Conservation (phyloP, 1,140 invertebrate species). For the Acyrthosiphon pisum region DNA sequence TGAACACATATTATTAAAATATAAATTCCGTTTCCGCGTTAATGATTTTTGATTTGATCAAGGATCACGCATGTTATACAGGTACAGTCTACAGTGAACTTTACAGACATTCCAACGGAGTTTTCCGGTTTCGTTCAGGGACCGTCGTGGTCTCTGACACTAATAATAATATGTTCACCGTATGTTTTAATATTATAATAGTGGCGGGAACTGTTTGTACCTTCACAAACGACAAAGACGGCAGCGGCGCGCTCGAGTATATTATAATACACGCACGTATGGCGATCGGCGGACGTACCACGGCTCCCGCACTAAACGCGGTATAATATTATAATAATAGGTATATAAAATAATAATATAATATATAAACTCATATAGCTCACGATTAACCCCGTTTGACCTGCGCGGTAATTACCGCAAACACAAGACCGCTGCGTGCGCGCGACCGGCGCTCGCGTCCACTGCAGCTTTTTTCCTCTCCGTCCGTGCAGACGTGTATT, state of each 20-base stretch:
- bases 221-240: background rate
- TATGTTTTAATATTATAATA: background rate
- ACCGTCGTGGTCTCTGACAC: background rate
- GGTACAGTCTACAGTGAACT: background rate
- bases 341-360: background rate
- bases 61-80: background rate
- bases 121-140: background rate
- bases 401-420: conserved; percentile 25
- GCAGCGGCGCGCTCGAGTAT: background rate
- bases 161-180: background rate
- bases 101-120: background rate
- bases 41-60: background rate
- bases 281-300: background rate
- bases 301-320: conserved; percentile 5
- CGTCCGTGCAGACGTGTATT: background rate
- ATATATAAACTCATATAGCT: background rate
- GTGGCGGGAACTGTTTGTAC: background rate
- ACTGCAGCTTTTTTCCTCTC: background rate
- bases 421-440: background rate
- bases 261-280: background rate
- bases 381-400: conserved; percentile 55
- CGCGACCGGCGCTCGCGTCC: background rate
- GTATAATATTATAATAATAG: background rate
- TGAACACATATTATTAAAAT: background rate
- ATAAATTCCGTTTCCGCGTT: background rate